phyloP scores from a whole-genome alignment of 2,888 invertebrate genomes.

The Epistrophe grossulariae region DNA sequence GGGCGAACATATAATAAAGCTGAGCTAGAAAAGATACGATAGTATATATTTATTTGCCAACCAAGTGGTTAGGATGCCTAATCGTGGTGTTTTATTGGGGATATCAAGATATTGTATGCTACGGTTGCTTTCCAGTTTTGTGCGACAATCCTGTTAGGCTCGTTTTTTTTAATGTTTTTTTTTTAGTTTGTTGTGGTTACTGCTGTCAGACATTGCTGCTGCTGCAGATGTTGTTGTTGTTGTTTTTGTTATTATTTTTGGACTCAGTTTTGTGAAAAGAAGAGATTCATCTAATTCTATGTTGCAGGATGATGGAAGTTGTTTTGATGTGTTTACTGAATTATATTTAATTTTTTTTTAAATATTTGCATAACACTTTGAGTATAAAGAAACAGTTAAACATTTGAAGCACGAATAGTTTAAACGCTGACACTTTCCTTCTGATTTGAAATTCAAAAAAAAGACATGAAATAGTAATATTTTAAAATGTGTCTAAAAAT shows the following conservation, averaged over 20 bases:
- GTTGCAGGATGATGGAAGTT: constrained; percentile 7
- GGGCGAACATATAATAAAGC: neutral
- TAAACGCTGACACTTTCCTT: neutral
- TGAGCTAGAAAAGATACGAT: constrained; percentile 34
- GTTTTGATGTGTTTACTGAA: constrained; percentile 18
- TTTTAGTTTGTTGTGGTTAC: neutral
- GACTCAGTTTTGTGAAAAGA: constrained; percentile 16
- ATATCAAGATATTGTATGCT: constrained; percentile 58
- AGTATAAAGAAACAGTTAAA: constrained; percentile 36
- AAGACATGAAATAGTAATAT: neutral
- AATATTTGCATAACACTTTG: constrained; percentile 55
- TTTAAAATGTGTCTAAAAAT: too few species aligned
- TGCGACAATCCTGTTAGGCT: constrained; percentile 68
- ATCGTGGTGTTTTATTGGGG: constrained; percentile 70
- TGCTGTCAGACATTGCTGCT: neutral
- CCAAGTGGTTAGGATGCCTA: constrained; percentile 44
- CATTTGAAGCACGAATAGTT: neutral
- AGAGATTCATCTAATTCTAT: constrained; percentile 43
- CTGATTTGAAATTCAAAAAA: neutral
- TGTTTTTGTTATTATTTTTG: too few species aligned
- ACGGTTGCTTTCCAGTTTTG: constrained; percentile 55
- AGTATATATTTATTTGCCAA: constrained; percentile 38
- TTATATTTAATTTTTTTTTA: constrained; percentile 37
- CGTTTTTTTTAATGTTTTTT: neutral
- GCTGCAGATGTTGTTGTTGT: neutral